Evolutionary conservation across 1,140 invertebrate species (phyloP).

Genomic region (Pseudobourletiella spinata): DNA sequence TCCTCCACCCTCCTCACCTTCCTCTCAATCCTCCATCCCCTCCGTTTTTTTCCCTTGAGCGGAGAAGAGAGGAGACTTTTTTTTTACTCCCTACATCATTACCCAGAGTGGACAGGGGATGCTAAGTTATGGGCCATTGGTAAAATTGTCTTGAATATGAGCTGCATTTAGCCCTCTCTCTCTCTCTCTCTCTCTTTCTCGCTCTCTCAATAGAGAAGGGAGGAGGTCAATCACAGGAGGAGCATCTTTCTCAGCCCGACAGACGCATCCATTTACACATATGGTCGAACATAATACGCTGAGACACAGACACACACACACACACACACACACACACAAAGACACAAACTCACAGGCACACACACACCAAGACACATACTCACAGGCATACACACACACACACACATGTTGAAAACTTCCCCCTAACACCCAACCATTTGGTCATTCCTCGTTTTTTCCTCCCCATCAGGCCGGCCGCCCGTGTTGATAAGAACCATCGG

Average conservation of each 20-base stretch:
- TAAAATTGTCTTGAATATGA: slow-evolving; percentile 19
- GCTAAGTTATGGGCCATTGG: slow-evolving; percentile 29
- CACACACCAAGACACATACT: too few relatives aligned
- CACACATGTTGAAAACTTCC: too few relatives aligned
- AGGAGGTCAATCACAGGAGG: slow-evolving; percentile 1
- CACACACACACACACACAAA: too few relatives aligned
- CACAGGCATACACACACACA: too few relatives aligned
- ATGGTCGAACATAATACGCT: too few relatives aligned
- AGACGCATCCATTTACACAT: too few relatives aligned
- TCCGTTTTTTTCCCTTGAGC: not conserved
- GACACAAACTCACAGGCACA: too few relatives aligned
- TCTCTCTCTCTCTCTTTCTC: too few relatives aligned
- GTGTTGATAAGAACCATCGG: slow-evolving; percentile 21
- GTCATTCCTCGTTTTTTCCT: too few relatives aligned
- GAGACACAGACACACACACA: too few relatives aligned
- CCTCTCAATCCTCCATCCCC: not conserved
- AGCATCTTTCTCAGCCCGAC: too few relatives aligned
- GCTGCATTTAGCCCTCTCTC: not conserved
- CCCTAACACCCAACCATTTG: too few relatives aligned
- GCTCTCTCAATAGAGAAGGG: not conserved
- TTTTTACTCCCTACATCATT: slow-evolving; percentile 3
- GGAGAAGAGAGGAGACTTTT: not conserved
- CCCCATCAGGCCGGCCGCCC: not conserved
- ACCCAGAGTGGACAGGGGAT: slow-evolving; percentile 12
- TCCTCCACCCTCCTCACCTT: not conserved